Conservation (phyloP, 2,113 vertebrate species). For the Lampris megalopsis region DNA sequence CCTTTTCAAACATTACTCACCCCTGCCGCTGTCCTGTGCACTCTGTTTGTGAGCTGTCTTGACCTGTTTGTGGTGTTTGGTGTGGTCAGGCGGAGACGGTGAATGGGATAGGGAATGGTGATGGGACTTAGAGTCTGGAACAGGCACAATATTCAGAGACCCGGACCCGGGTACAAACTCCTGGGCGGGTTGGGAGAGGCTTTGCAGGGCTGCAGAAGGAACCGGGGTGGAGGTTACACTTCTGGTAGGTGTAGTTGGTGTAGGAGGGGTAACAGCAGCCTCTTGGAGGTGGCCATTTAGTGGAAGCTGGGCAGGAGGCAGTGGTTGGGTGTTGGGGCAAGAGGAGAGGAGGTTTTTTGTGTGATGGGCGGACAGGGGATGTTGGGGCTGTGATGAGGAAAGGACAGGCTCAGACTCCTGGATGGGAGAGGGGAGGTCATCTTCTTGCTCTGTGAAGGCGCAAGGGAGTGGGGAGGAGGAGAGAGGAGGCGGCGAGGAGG, state of each 20-base stretch:
- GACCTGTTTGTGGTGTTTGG: slow-evolving; percentile 49
- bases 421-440: slow-evolving; percentile 77
- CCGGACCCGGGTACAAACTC: slow-evolving; percentile 37
- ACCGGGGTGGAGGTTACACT: slow-evolving; percentile 49
- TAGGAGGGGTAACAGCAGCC: slow-evolving; percentile 27
- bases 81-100: slow-evolving; percentile 14
- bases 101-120: slow-evolving; percentile 22
- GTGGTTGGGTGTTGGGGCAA: slow-evolving; percentile 26
- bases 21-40: slow-evolving; percentile 60
- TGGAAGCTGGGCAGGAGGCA: slow-evolving; percentile 17
- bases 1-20: slow-evolving; percentile 53
- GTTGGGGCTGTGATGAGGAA: slow-evolving; percentile 38
- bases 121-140: slow-evolving; percentile 44
- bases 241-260: slow-evolving; percentile 43
- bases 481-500: slow-evolving; percentile 40
- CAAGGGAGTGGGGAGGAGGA: slow-evolving; percentile 44
- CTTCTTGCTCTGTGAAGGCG: slow-evolving; percentile 52
- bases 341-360: slow-evolving; percentile 26
- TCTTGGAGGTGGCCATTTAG: slow-evolving; percentile 36
- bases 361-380: slow-evolving; percentile 27
- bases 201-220: slow-evolving; percentile 35
- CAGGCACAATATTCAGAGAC: slow-evolving; percentile 31
- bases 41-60: slow-evolving; percentile 46
- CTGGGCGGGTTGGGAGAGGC: slow-evolving; percentile 58
- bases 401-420: slow-evolving; percentile 79